Conservation (phyloP, 2,888 invertebrate species). For the Pantelozetes paolii region DNA sequence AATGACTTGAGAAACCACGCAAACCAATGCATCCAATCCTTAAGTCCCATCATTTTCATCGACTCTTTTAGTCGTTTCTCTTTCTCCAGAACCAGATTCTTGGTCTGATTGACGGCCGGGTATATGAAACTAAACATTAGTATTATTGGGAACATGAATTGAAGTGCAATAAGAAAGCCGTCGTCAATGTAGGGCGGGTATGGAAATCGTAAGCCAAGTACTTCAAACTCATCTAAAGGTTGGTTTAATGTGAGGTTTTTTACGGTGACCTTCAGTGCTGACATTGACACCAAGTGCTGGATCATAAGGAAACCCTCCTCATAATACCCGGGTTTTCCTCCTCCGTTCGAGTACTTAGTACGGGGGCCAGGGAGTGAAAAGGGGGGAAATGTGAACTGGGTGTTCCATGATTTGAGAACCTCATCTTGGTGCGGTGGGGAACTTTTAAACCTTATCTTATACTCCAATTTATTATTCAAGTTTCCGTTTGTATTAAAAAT, state of each 20-base stretch:
- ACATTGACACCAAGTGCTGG: slow-evolving; percentile 60
- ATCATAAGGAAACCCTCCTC: slow-evolving; percentile 65
- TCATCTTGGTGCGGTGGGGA: slow-evolving; percentile 5
- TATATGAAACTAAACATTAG: slow-evolving; percentile 75
- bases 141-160: slow-evolving; percentile 67
- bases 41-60: slow-evolving; percentile 60
- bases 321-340: slow-evolving; percentile 55
- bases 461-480: slow-evolving; percentile 5
- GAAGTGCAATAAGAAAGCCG: slow-evolving; percentile 62
- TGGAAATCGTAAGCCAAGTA: slow-evolving; percentile 66
- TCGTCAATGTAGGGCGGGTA: slow-evolving; percentile 69
- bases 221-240: background rate
- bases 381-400: background rate
- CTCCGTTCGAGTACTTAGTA: background rate
- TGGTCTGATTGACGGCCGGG: slow-evolving; percentile 65
- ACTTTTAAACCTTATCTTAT: slow-evolving; percentile 34
- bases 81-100: slow-evolving; percentile 57
- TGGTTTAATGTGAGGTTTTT: background rate
- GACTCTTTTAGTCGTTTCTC: slow-evolving; percentile 57
- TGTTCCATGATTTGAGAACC: slow-evolving; percentile 18
- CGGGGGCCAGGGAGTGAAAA: slow-evolving; percentile 38
- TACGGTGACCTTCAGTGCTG: slow-evolving; percentile 51
- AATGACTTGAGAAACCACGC: slow-evolving; percentile 61
- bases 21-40: slow-evolving; percentile 59
- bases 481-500: background rate